Evolutionary conservation across 2,888 invertebrate species (phyloP).

Genomic region (Drosophila tripunctata): DNA sequence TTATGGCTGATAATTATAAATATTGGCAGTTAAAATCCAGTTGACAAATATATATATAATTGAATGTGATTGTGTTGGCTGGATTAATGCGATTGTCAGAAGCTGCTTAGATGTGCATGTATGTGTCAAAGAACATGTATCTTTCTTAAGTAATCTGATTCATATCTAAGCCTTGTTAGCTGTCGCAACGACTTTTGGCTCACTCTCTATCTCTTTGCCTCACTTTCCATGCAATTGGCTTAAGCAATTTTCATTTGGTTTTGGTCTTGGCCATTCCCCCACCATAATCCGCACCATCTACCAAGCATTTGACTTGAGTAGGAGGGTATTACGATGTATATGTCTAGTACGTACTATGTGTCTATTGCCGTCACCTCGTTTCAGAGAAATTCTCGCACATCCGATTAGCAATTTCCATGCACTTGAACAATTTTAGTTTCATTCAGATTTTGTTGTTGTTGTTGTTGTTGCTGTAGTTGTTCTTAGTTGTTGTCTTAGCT

Average conservation of each 20-base stretch:
- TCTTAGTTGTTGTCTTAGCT: conserved; percentile 52
- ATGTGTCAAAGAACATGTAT: conserved; percentile 28
- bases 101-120: conserved; percentile 41
- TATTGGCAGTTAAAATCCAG: conserved; percentile 4
- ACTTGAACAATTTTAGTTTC: conserved; percentile 67
- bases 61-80: conserved; percentile 4
- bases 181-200: conserved; percentile 67
- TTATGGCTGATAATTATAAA: conserved; percentile 11
- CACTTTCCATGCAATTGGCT: conserved; percentile 74
- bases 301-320: background rate
- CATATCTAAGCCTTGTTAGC: conserved; percentile 61
- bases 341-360: conserved; percentile 15
- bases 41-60: conserved; percentile 3
- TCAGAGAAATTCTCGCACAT: conserved; percentile 55
- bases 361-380: conserved; percentile 34
- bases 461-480: conserved; percentile 3
- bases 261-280: conserved; percentile 25
- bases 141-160: conserved; percentile 52
- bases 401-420: conserved; percentile 77
- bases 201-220: conserved; percentile 34
- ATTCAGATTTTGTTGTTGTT: conserved; percentile 2
- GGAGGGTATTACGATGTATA: background rate
- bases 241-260: conserved; percentile 65
- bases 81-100: conserved; percentile 48
- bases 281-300: background rate